Conservation (phyloP, 2,888 invertebrate species). For the Agrochola lota region DNA sequence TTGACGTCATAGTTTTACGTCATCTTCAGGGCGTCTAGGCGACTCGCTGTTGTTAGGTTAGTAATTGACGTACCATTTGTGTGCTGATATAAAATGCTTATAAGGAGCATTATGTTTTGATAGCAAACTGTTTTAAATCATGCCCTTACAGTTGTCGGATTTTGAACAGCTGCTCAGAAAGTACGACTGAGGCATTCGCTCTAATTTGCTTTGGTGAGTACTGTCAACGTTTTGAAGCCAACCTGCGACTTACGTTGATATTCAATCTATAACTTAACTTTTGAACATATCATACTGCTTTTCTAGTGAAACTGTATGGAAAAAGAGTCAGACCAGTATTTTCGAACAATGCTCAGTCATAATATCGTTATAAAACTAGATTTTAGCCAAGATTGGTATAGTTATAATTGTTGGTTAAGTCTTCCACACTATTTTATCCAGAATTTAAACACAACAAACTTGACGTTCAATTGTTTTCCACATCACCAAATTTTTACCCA, state of each 20-base stretch:
- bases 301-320: background rate
- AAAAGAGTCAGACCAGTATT: background rate
- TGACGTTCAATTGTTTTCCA: background rate
- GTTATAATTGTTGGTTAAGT: background rate
- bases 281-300: background rate
- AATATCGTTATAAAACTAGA: background rate
- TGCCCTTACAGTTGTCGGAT: background rate
- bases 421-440: background rate
- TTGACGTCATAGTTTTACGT: slow-evolving; percentile 57
- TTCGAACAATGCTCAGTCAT: background rate
- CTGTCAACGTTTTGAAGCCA: background rate
- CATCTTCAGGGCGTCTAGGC: slow-evolving; percentile 43
- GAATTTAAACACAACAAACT: background rate
- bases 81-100: slow-evolving; percentile 17
- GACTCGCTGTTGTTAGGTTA: slow-evolving; percentile 20
- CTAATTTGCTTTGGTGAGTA: background rate
- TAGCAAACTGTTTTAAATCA: background rate
- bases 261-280: background rate
- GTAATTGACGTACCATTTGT: slow-evolving; percentile 21
- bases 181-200: background rate
- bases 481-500: background rate
- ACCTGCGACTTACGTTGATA: background rate
- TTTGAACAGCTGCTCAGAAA: slow-evolving; percentile 1
- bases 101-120: background rate
- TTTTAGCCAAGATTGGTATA: background rate